Base-by-base conservation (phyloP, 2,888 invertebrate species). In the Seladonia tumulorum region DNA sequence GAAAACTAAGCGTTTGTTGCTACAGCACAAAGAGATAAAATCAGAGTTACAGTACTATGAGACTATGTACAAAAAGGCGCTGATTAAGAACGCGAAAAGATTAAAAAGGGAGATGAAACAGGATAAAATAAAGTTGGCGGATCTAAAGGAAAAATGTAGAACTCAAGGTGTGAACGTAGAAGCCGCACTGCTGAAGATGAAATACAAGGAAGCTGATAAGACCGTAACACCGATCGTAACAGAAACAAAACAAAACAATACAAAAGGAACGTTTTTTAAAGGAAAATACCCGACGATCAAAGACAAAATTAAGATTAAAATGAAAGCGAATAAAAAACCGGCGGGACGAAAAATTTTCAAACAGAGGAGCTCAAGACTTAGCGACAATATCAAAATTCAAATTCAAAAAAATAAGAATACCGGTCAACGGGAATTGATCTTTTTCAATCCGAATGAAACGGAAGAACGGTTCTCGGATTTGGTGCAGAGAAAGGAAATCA, bases 291-390 rank as follows among this genome's bases (percentile, higher is more conserved):
- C 25, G 1, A 12, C 73, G 2, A 5, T 70, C 45, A 68, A 35
- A 2, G 49, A 49, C 0, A 74, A 82, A 8, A 74, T 82, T 22
- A 73, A 53, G 14, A 84, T 82, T 14, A 77, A 53, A 4, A 83
- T 83, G 18, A 82, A n/a, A 1, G 35, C 35, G 5, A 77, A 77
- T 5, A 10, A 2, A 14, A 76, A 39, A 3, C 63, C 63, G 12
- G 22, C 22, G 1, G 60, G 16, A 1, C 60, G 49, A 5, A 72
- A 83, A 1, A 77, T 42, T 1, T 63, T 70, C 2, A 70, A 16
- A 0, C 42, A 60, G 10, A 77, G n/a, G 14, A 70, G 2, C 29
- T 0, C 35, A 0, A 12, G 68, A 5, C 8, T 49, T 18, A 49
- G 35, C 18, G 49, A 49, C 0, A 74, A 82, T 5, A 74, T 82